These are phyloP conservation scores for Manis crassicaudata DNA, from an alignment of 2,797 vertebrate genomes.

Conservation along the genomic window DNA sequence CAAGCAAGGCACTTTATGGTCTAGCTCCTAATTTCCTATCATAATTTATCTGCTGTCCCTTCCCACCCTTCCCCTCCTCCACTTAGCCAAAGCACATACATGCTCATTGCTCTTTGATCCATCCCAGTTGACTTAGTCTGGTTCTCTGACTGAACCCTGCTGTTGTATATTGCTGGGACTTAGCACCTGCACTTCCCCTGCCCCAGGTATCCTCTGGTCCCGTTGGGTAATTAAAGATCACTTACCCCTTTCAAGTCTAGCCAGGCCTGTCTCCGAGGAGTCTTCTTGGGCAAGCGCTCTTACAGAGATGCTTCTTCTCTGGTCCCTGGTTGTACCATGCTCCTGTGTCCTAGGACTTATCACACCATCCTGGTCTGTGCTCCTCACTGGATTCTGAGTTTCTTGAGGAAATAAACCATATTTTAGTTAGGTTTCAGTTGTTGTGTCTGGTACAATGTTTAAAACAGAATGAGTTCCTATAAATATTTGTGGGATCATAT, in stretches of 20 bases:
- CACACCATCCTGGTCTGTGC: neutral
- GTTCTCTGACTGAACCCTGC: neutral
- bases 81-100: neutral
- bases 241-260: neutral
- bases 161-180: neutral
- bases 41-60: neutral
- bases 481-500: slow-evolving; percentile 24
- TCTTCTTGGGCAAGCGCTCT: neutral
- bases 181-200: neutral
- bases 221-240: neutral
- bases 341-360: neutral
- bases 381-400: neutral
- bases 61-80: neutral
- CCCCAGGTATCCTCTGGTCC: neutral
- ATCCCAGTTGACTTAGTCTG: neutral
- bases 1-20: neutral
- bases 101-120: neutral
- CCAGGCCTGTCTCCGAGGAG: neutral
- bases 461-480: neutral
- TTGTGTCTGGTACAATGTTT: neutral
- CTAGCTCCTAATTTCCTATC: neutral
- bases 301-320: neutral
- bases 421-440: neutral
- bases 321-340: no score
- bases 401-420: neutral